These are phyloP conservation scores for Takifugu rubripes DNA, from an alignment of 2,797 vertebrate genomes.

Conservation along the genomic window DNA sequence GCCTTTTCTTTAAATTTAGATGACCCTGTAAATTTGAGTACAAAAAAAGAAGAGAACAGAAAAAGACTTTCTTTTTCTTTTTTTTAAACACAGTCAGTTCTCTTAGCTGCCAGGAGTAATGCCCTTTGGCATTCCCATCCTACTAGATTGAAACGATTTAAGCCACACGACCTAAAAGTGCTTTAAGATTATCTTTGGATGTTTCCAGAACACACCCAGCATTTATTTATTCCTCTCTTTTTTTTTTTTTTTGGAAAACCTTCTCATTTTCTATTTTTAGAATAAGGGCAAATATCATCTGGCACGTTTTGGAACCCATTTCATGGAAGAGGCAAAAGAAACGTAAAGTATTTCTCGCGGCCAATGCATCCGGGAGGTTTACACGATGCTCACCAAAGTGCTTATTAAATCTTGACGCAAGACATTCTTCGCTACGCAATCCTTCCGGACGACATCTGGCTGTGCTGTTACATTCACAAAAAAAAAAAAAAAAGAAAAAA, in stretches of 20 bases:
- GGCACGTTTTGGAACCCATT: constrained; percentile 71
- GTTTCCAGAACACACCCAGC: constrained; percentile 75
- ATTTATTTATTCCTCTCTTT: constrained; percentile 45
- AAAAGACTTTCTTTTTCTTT: constrained; percentile 52
- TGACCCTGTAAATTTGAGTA: constrained; percentile 57
- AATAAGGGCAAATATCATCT: constrained; percentile 66
- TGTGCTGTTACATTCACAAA: constrained; percentile 69
- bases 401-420: constrained; percentile 70
- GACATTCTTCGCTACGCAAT: constrained; percentile 63
- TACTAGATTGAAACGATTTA: constrained; percentile 69
- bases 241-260: neutral
- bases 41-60: constrained; percentile 44
- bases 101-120: constrained; percentile 77
- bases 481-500: constrained; percentile 26
- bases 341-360: constrained; percentile 48
- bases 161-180: constrained; percentile 86
- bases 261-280: neutral
- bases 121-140: constrained; percentile 69
- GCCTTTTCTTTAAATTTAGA: constrained; percentile 55
- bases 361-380: constrained; percentile 65
- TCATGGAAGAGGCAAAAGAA: constrained; percentile 54
- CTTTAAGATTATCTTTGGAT: constrained; percentile 86
- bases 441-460: constrained; percentile 54
- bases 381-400: constrained; percentile 74
- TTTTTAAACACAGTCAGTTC: constrained; percentile 59